These are phyloP conservation scores for Tetropium fuscum DNA, from an alignment of 2,888 invertebrate genomes.

Conservation along the genomic window DNA sequence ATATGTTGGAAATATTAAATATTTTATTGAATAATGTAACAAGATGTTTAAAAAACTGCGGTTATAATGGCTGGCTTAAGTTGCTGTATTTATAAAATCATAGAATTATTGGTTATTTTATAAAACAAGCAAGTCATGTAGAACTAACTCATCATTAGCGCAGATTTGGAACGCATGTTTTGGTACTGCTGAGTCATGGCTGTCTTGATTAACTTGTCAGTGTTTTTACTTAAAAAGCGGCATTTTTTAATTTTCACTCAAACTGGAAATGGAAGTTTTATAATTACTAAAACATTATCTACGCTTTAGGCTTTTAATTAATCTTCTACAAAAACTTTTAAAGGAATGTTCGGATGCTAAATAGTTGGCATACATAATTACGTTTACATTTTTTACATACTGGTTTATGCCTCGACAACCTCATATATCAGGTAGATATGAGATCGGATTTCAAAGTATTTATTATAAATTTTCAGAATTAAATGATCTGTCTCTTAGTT, in stretches of 20 bases:
- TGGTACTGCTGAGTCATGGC: constrained; percentile 60
- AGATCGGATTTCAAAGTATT: constrained; percentile 44
- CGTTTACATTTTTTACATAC: constrained; percentile 24
- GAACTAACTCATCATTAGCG: constrained; percentile 60
- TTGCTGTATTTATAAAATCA: constrained; percentile 17
- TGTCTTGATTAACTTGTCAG: constrained; percentile 65
- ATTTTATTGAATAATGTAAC: constrained; percentile 17
- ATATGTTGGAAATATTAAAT: constrained; percentile 10
- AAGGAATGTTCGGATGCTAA: constrained; percentile 32
- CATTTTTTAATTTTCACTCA: constrained; percentile 55
- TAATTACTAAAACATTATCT: constrained; percentile 56
- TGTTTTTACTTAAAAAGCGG: constrained; percentile 63
- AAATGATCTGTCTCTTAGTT: constrained; percentile 52
- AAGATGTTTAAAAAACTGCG: constrained; percentile 18
- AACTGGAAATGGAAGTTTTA: constrained; percentile 47
- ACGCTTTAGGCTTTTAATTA: constrained; percentile 52
- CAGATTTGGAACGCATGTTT: constrained; percentile 63
- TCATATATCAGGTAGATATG: constrained; percentile 38
- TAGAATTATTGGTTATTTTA: constrained; percentile 36
- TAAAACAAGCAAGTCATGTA: constrained; percentile 57
- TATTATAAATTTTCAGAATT: constrained; percentile 45
- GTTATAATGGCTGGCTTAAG: constrained; percentile 19
- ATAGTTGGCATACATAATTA: constrained; percentile 29
- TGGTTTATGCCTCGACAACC: constrained; percentile 14
- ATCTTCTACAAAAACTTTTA: constrained; percentile 38